Conservation (phyloP, 2,797 vertebrate species). For the Pseudocheirus occidentalis region DNA sequence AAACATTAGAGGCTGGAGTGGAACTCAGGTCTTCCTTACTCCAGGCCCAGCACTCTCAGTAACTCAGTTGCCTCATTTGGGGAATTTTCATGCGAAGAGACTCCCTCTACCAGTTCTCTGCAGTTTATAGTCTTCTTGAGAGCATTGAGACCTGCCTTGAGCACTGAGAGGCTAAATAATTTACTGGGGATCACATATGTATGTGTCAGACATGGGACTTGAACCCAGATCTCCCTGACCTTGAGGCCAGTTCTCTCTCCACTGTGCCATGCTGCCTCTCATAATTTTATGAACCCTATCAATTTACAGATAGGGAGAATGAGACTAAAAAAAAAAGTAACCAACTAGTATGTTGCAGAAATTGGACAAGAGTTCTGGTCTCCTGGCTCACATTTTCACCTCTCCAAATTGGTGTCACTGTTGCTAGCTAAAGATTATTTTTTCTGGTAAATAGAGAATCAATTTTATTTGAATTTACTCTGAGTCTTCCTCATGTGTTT, state of each 20-base stretch:
- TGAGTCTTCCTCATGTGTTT: not conserved
- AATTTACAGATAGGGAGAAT: not conserved
- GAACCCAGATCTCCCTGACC: not conserved
- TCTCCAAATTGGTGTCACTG: not conserved
- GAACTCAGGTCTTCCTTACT: not conserved
- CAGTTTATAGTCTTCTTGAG: not conserved
- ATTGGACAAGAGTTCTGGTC: not conserved
- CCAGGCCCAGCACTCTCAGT: not conserved
- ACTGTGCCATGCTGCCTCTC: not conserved
- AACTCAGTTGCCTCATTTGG: not conserved
- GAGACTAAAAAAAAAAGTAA: not conserved
- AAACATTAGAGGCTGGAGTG: not conserved
- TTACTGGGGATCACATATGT: not conserved
- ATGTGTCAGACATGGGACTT: not conserved
- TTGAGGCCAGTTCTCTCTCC: not conserved
- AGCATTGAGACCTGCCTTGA: not conserved
- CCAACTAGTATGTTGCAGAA: not conserved
- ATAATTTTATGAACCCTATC: not conserved
- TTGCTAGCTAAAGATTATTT: not conserved
- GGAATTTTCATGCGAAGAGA: not conserved
- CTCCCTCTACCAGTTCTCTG: not conserved
- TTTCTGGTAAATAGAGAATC: not conserved
- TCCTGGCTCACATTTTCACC: not conserved
- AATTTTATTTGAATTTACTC: not conserved
- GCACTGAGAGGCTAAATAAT: not conserved